These are phyloP conservation scores for Cetoscarus ocellatus DNA, from an alignment of 2,797 vertebrate species.

Conservation along the genomic window DNA sequence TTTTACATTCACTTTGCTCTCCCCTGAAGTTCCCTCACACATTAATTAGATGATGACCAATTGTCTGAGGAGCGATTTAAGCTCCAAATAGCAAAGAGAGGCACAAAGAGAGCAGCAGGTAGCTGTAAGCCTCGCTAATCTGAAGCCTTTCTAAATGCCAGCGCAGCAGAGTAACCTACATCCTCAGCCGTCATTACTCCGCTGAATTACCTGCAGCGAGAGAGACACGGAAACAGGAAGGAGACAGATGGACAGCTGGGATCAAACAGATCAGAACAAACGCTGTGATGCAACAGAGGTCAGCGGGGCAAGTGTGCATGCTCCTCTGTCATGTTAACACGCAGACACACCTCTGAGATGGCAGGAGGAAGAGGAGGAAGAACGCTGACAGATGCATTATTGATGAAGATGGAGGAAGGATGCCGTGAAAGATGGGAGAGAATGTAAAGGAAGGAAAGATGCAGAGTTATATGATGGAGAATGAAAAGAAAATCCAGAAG, in stretches of 20 bases:
- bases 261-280: slow-evolving; percentile 30
- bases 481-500: not conserved
- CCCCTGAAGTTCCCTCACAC: not conserved
- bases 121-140: slow-evolving; percentile 65
- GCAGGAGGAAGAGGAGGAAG: slow-evolving; percentile 27
- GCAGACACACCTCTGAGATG: not conserved
- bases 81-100: slow-evolving; percentile 32
- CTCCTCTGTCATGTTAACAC: not conserved
- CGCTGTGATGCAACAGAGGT: slow-evolving; percentile 24
- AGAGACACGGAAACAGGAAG: not conserved
- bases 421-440: not conserved
- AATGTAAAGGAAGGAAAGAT: not conserved
- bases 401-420: not conserved
- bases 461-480: not conserved
- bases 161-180: slow-evolving; percentile 63
- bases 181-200: slow-evolving; percentile 29
- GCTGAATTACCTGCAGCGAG: slow-evolving; percentile 42
- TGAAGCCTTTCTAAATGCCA: slow-evolving; percentile 49
- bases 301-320: not conserved
- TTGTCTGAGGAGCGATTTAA: slow-evolving; percentile 32
- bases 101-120: slow-evolving; percentile 42
- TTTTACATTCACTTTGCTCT: not conserved
- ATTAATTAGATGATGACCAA: slow-evolving; percentile 51
- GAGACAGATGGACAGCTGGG: slow-evolving; percentile 16
- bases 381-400: slow-evolving; percentile 46